Evolutionary conservation across 2,888 invertebrate genomes (phyloP), one percentile per base, ranked within the genome.

Genomic region (Leuctra nigra): DNA sequence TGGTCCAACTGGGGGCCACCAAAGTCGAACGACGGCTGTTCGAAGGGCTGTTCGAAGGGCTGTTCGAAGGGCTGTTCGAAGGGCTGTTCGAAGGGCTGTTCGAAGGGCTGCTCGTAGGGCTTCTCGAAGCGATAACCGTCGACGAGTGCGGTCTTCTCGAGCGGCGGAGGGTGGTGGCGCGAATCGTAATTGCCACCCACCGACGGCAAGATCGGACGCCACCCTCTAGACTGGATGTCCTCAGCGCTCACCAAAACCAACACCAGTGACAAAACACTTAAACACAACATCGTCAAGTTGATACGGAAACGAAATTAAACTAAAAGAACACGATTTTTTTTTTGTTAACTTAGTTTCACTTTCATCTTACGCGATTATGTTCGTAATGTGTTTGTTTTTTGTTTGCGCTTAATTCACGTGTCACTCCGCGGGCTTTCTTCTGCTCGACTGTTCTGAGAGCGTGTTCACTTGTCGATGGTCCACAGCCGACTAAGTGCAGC

Each of bases 1-100:
- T 71, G 61, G 1, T 16, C 33, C 18, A 33, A 33, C 18, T 20
- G 4, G 18, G 33, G 14, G n/a, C 48, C 20, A 33, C 14, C 11
- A 9, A n/a, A 1, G 9, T n/a, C 20, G 41, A 24, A 23, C 18
- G 22, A 14, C 33, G 33, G 14, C 6, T 20, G 9, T 11, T 46
- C 6, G 4, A 18, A 18, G 24, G 53, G 38, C 3, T 24, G 16
- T 18, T 18, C 13, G 9, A 23, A 20, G 29, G 11, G 11, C 7
- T 29, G 29, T 6, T 11, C 11, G 29, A 29, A 29, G 7, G 29
- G 11, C 7, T 29, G 7, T 6, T 6, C 11, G 22, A 22, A 44
- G 7, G 22, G 44, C 7, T 20, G 14, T 38, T 35, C 18, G 53
- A 11, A 29, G 7, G 29, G 7, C 7, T 6, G 29, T 7, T 6